Evolutionary conservation across 2,888 invertebrate species (phyloP).

Genomic region (Rosalia funebris): DNA sequence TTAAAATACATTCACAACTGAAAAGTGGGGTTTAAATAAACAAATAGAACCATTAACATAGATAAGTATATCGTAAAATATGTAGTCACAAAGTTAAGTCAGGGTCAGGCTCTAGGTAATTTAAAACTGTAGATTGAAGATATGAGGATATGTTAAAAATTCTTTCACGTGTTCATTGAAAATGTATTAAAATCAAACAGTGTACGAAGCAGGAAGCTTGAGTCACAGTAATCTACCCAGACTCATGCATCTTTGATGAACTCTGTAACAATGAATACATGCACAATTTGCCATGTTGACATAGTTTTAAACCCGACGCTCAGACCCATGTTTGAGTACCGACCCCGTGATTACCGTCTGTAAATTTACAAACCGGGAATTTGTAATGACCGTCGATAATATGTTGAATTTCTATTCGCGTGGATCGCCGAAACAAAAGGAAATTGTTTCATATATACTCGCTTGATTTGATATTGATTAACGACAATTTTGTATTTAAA

Average conservation of each 20-base stretch:
- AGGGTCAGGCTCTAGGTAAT: slow-evolving; percentile 46
- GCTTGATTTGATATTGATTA: not conserved
- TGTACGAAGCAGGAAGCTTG: slow-evolving; percentile 25
- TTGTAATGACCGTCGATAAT: slow-evolving; percentile 46
- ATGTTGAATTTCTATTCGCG: slow-evolving; percentile 24
- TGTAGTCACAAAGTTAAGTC: slow-evolving; percentile 39
- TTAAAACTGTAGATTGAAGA: slow-evolving; percentile 46
- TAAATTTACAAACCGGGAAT: slow-evolving; percentile 54
- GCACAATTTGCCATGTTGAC: slow-evolving; percentile 65
- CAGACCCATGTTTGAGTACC: slow-evolving; percentile 50
- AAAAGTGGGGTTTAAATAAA: slow-evolving; percentile 20
- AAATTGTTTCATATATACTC: slow-evolving; percentile 11
- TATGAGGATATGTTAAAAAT: slow-evolving; percentile 47
- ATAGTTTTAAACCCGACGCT: slow-evolving; percentile 61
- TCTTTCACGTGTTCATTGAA: slow-evolving; percentile 63
- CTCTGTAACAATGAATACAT: slow-evolving; percentile 62
- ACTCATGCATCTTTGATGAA: slow-evolving; percentile 63
- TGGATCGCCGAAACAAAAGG: slow-evolving; percentile 9
- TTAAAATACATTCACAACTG: too few species aligned
- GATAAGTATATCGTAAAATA: slow-evolving; percentile 39
- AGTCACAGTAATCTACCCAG: slow-evolving; percentile 47
- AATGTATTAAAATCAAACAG: slow-evolving; percentile 65
- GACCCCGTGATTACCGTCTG: slow-evolving; percentile 52
- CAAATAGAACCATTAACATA: slow-evolving; percentile 40
- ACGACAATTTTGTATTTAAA: not conserved